Conservation (phyloP, 2,888 invertebrate species). For the Chaetogeoica ovagalla region DNA sequence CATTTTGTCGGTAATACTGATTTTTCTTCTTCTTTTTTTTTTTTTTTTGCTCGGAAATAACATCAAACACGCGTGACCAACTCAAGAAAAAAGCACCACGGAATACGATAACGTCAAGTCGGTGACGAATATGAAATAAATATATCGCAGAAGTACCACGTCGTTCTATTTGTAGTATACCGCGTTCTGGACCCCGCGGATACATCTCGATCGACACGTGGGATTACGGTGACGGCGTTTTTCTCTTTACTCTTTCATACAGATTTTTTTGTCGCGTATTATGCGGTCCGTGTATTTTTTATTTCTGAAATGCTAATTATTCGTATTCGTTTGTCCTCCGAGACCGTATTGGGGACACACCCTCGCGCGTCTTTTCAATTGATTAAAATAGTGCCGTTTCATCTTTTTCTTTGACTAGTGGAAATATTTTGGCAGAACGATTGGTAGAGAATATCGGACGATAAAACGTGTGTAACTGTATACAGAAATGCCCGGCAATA, state of each 20-base stretch:
- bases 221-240: background rate
- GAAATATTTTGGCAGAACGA: conserved; percentile 30
- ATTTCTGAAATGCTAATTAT: too few relatives aligned
- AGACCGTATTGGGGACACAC: conserved; percentile 10
- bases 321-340: conserved; percentile 3
- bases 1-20: too few relatives aligned
- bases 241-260: background rate
- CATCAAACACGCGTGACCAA: too few relatives aligned
- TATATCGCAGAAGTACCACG: background rate
- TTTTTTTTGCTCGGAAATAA: too few relatives aligned
- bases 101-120: too few relatives aligned
- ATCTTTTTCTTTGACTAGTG: background rate
- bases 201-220: background rate
- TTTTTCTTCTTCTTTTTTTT: too few relatives aligned
- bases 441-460: background rate
- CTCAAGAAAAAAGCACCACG: too few relatives aligned
- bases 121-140: too few relatives aligned
- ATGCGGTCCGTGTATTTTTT: conserved; percentile 19
- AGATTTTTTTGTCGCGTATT: background rate
- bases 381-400: too few relatives aligned
- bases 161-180: background rate
- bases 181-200: background rate
- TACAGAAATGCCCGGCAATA: too few relatives aligned
- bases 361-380: too few relatives aligned
- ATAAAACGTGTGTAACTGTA: conserved; percentile 31